A percentile compares a stretch with the other conserved stretches of the same genome.
phyloP scores from a whole-genome alignment of 2,113 vertebrate genomes.

The Cyprinodon brontotheroides region DNA sequence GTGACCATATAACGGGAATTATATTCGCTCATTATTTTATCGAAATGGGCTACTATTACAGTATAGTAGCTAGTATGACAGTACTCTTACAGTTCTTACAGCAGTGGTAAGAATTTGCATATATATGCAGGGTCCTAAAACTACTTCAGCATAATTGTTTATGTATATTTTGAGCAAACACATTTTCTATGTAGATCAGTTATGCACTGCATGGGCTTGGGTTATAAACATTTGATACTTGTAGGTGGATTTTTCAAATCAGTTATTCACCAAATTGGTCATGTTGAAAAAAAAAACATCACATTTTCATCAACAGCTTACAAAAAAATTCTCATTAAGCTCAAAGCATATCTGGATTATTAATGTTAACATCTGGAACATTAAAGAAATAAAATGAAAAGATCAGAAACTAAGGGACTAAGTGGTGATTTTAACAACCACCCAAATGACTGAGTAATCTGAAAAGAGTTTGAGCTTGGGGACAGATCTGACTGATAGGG shows the following conservation, averaged over 20 bases:
- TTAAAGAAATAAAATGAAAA: background rate
- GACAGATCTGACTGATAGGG: conserved; percentile 49
- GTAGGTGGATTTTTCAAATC: background rate
- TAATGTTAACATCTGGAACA: background rate
- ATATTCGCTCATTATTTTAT: background rate
- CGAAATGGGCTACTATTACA: background rate
- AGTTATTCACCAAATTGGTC: conserved; percentile 2
- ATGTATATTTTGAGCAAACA: background rate
- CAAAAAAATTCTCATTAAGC: background rate
- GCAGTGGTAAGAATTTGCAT: conserved; percentile 21
- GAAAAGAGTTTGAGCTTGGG: conserved; percentile 1
- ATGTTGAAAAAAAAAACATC: background rate
- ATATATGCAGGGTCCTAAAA: background rate
- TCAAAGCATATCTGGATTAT: background rate
- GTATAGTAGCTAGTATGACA: too few species aligned
- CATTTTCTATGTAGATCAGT: conserved; percentile 1
- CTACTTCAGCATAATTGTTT: background rate
- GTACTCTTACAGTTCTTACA: background rate
- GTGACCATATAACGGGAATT: background rate
- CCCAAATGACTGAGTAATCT: conserved; percentile 31
- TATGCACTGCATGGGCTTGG: background rate
- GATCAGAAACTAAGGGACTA: background rate
- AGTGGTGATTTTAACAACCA: background rate
- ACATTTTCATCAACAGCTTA: background rate
- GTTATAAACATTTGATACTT: background rate